Conservation (phyloP, 2,113 vertebrate species). For the Misgurnus anguillicaudatus region DNA sequence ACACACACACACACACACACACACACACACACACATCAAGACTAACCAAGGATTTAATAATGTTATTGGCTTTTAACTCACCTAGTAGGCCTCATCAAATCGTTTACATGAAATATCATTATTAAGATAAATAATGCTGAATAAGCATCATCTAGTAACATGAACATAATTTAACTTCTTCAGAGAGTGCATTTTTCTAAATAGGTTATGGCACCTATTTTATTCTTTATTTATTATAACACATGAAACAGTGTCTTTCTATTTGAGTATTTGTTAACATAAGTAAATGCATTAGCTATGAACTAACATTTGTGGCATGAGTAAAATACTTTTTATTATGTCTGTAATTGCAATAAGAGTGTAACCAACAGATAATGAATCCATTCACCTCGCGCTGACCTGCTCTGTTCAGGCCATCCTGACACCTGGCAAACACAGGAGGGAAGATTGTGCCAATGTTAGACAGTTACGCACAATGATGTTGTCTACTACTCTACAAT, state of each 20-base stretch:
- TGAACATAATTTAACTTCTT: too few relatives aligned
- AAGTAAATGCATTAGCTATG: neutral
- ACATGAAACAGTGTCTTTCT: too few relatives aligned
- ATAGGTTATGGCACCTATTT: neutral
- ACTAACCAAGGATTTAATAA: too few relatives aligned
- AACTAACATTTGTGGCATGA: too few relatives aligned
- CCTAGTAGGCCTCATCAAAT: too few relatives aligned
- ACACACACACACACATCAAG: too few relatives aligned
- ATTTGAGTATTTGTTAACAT: neutral
- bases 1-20: too few relatives aligned
- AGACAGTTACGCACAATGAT: neutral
- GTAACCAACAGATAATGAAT: conserved; percentile 14
- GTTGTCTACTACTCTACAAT: neutral
- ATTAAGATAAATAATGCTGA: too few relatives aligned
- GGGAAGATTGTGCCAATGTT: too few relatives aligned
- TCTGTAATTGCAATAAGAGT: conserved; percentile 14
- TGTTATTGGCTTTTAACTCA: too few relatives aligned
- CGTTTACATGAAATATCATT: too few relatives aligned
- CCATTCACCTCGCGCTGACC: neutral
- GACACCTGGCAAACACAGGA: neutral
- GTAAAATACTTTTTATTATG: neutral
- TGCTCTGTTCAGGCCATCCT: neutral
- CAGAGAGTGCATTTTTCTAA: neutral
- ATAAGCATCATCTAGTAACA: neutral
- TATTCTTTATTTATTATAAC: neutral